These are phyloP conservation scores for Orthosia gracilis DNA, from an alignment of 2,888 invertebrate species.

Conservation along the genomic window DNA sequence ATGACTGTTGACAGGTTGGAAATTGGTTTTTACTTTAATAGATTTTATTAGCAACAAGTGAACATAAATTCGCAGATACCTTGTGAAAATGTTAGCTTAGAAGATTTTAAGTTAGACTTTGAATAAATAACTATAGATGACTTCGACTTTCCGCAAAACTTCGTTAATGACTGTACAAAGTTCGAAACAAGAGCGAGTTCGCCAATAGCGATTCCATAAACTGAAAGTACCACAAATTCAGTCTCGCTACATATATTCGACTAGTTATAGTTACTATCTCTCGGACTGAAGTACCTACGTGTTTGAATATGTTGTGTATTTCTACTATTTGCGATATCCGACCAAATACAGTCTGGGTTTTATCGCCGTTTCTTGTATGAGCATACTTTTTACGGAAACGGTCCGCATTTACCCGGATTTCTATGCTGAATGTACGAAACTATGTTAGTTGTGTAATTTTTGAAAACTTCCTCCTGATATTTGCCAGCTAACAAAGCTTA, in stretches of 20 bases:
- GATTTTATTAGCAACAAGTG: not conserved
- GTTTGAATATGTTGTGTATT: slow-evolving; percentile 62
- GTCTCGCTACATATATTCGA: slow-evolving; percentile 40
- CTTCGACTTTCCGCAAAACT: slow-evolving; percentile 27
- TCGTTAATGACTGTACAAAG: slow-evolving; percentile 34
- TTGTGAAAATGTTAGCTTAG: not conserved
- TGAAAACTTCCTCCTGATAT: not conserved
- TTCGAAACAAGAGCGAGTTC: slow-evolving; percentile 38
- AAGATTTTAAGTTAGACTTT: slow-evolving; percentile 19
- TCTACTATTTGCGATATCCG: slow-evolving; percentile 57
- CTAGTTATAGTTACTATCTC: slow-evolving; percentile 48
- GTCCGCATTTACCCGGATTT: slow-evolving; percentile 33
- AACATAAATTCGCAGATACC: not conserved
- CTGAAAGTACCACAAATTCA: slow-evolving; percentile 46
- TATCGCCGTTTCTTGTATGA: slow-evolving; percentile 47
- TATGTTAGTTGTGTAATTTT: slow-evolving; percentile 21
- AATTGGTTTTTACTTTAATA: not conserved
- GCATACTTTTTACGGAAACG: slow-evolving; percentile 45
- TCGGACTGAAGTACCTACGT: slow-evolving; percentile 53
- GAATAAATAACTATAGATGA: slow-evolving; percentile 31
- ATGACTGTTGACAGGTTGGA: not conserved
- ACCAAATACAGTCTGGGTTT: slow-evolving; percentile 42
- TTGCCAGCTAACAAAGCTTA: not conserved
- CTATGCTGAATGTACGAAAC: slow-evolving; percentile 21
- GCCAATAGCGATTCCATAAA: slow-evolving; percentile 35